Conservation (phyloP, 2,113 vertebrate species). For the Campylomormyrus numenius region DNA sequence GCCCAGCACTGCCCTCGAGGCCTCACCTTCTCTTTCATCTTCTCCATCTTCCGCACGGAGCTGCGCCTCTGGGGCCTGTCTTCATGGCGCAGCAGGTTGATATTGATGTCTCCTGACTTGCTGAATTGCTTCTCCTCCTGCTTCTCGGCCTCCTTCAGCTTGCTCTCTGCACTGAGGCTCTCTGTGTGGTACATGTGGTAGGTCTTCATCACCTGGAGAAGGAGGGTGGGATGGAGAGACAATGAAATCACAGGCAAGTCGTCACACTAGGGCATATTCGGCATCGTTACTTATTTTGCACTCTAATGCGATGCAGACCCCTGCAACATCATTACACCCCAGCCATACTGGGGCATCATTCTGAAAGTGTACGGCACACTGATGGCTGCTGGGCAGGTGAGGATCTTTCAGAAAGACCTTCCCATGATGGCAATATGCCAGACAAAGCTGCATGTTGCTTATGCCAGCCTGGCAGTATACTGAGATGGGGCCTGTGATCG, state of each 20-base stretch:
- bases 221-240: neutral
- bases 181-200: slow-evolving; percentile 79
- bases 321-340: neutral
- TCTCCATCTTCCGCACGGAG: slow-evolving; percentile 76
- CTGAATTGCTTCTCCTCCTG: slow-evolving; percentile 79
- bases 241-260: neutral
- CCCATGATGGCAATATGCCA: neutral
- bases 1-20: neutral
- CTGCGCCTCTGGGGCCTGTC: slow-evolving; percentile 71
- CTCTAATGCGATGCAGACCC: neutral
- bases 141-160: slow-evolving; percentile 76
- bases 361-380: neutral
- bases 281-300: neutral
- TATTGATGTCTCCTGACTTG: slow-evolving; percentile 62
- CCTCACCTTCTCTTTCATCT: slow-evolving; percentile 75
- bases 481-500: neutral
- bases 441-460: neutral
- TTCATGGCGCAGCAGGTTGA: slow-evolving; percentile 69
- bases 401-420: neutral
- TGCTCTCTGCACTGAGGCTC: slow-evolving; percentile 74
- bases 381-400: neutral
- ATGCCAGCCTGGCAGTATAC: neutral
- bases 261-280: neutral
- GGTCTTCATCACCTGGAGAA: slow-evolving; percentile 73
- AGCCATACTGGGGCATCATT: neutral